phyloP scores from a whole-genome alignment of 2,113 vertebrate genomes.

The Xenopus tropicalis region UCB_Xtro_10.0 CM004444.2:25728501-25729000 shows the following conservation, averaged over 20 bases:
- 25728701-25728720: slow-evolving; percentile 75
- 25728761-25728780: slow-evolving; percentile 73
- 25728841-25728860: too few relatives aligned
- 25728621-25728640: slow-evolving; percentile 95
- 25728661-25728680: slow-evolving; percentile 83
- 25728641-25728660: slow-evolving; percentile 84
- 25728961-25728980: too few relatives aligned
- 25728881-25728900: too few relatives aligned
- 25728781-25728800: slow-evolving; percentile 6
- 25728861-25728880: too few relatives aligned
- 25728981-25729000: too few relatives aligned
- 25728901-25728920: too few relatives aligned
- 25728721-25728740: slow-evolving; percentile 73
- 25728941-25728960: too few relatives aligned
- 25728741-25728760: slow-evolving; percentile 69
- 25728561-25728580: slow-evolving; percentile 81
- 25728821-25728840: too few relatives aligned
- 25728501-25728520: slow-evolving; percentile 62
- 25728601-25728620: slow-evolving; percentile 96
- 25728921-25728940: too few relatives aligned
- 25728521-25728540: slow-evolving; percentile 75
- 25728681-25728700: slow-evolving; percentile 71
- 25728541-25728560: slow-evolving; percentile 89
- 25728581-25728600: slow-evolving; percentile 84
- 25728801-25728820: too few relatives aligned